Conservation (phyloP, 2,113 vertebrate species). For the Actinemys pallida region DNA sequence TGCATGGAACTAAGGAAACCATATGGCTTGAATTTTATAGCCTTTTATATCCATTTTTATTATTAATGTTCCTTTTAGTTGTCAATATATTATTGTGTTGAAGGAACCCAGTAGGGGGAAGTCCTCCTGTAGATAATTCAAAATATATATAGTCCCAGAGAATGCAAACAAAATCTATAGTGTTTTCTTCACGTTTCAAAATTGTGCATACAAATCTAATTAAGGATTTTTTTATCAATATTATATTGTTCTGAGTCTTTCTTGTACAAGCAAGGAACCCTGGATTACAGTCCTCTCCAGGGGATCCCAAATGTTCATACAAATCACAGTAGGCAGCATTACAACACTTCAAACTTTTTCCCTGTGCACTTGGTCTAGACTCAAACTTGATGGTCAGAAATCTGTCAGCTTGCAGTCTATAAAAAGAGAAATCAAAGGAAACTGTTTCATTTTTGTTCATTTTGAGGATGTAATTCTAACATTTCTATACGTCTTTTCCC, state of each 20-base stretch:
- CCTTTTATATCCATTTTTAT: slow-evolving; percentile 47
- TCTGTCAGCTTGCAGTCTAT: slow-evolving; percentile 47
- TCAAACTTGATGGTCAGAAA: slow-evolving; percentile 59
- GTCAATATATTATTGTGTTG: background rate
- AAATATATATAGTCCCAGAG: slow-evolving; percentile 3
- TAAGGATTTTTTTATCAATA: slow-evolving; percentile 68
- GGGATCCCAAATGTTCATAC: slow-evolving; percentile 71
- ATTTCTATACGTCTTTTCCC: slow-evolving; percentile 36
- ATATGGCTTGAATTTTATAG: slow-evolving; percentile 14
- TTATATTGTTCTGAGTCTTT: slow-evolving; percentile 46
- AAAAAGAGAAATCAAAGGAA: slow-evolving; percentile 65
- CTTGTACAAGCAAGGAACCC: slow-evolving; percentile 61
- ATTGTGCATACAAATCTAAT: slow-evolving; percentile 68
- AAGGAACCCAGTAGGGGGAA: background rate
- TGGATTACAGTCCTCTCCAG: slow-evolving; percentile 69
- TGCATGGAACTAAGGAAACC: background rate
- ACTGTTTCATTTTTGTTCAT: slow-evolving; percentile 57
- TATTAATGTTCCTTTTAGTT: slow-evolving; percentile 44
- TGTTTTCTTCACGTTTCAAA: slow-evolving; percentile 51
- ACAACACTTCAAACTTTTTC: slow-evolving; percentile 73
- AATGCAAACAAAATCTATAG: slow-evolving; percentile 57
- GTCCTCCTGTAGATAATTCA: slow-evolving; percentile 55
- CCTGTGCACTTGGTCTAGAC: slow-evolving; percentile 69
- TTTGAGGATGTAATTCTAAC: slow-evolving; percentile 67
- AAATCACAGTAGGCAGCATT: slow-evolving; percentile 72